Evolutionary conservation across 2,888 invertebrate species (phyloP), one percentile per base, ranked within the genome.

Genomic region (Maniola hyperantus): DNA sequence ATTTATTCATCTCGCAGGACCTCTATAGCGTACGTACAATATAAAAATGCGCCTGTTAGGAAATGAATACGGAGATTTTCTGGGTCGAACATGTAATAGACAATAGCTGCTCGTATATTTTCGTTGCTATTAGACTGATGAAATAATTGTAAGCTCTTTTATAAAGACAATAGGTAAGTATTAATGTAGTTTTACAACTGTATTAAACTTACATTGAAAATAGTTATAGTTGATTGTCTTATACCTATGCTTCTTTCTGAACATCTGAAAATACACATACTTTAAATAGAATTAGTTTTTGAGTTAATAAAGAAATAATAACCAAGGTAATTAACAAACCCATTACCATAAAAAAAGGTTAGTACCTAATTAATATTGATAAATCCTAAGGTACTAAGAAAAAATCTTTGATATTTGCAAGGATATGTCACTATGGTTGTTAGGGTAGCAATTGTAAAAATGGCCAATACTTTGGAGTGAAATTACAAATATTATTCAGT

Each of bases 401-500:
- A n/a, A n/a, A n/a, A n/a, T n/a, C n/a, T n/a, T n/a, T n/a, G n/a
- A n/a, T n/a, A n/a, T n/a, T n/a, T n/a, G n/a, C n/a, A n/a, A n/a
- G n/a, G n/a, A n/a, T n/a, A n/a, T n/a, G n/a, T n/a, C n/a, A n/a
- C n/a, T n/a, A n/a, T n/a, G n/a, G 46, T 6, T 46, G 15, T 7
- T 46, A 15, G 15, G 15, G 36, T 6, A 74, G 76, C 75, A 77
- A 79, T 82, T 81, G 77, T 80, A 50, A 76, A 82, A 84, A 83
- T 74, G 77, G 77, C 82, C 84, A 88, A 88, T 91, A 8, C 58
- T 50, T 20, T 50, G 5, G 20, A 50, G 50, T 20, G 50, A 50
- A 26, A 20, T 57, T 39, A 39, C 46, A 59, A 59, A 59, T 46
- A 89, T 89, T 91, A 90, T 91, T 92, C 91, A 90, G 89, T 91